Evolutionary conservation across 1,140 invertebrate genomes (phyloP).

Genomic region (Euschistus heros): DNA sequence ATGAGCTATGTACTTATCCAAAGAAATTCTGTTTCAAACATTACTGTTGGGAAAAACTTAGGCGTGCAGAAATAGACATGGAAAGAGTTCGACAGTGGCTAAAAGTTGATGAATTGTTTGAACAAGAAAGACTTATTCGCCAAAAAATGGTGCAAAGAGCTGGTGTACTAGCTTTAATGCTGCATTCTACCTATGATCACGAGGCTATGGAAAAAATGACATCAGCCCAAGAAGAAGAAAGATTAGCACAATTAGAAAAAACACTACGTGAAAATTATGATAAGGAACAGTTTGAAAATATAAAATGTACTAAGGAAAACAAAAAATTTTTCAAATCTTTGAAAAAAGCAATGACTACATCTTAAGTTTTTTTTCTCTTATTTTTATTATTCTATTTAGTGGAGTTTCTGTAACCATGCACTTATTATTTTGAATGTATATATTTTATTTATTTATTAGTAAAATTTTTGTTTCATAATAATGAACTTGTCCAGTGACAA

Average conservation of each 20-base stretch:
- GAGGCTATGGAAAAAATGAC: slow-evolving; percentile 67
- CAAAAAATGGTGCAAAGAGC: slow-evolving; percentile 71
- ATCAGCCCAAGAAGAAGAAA: slow-evolving; percentile 35
- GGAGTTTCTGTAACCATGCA: too few relatives aligned
- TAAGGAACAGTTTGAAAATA: slow-evolving; percentile 25
- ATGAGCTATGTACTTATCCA: slow-evolving; percentile 71
- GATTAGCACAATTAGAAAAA: slow-evolving; percentile 29
- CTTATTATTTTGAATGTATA: too few relatives aligned
- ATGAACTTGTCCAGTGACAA: too few relatives aligned
- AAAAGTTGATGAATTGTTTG: slow-evolving; percentile 88
- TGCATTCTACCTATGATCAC: slow-evolving; percentile 91
- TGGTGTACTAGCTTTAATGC: slow-evolving; percentile 81
- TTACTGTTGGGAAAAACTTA: slow-evolving; percentile 90
- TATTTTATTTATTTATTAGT: too few relatives aligned
- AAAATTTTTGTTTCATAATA: too few relatives aligned
- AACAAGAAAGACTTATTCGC: slow-evolving; percentile 83
- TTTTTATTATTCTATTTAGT: too few relatives aligned
- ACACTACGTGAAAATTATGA: slow-evolving; percentile 23
- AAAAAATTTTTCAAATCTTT: slow-evolving; percentile 8
- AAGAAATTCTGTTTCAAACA: slow-evolving; percentile 89
- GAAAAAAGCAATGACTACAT: not conserved
- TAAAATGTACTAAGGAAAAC: slow-evolving; percentile 12
- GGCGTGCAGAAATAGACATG: slow-evolving; percentile 72
- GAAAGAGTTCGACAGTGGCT: slow-evolving; percentile 65
- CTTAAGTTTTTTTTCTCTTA: too few relatives aligned